Evolutionary conservation across 2,113 vertebrate genomes (phyloP), one percentile per base, ranked within the genome.

Genomic region (Lynx canadensis): DNA sequence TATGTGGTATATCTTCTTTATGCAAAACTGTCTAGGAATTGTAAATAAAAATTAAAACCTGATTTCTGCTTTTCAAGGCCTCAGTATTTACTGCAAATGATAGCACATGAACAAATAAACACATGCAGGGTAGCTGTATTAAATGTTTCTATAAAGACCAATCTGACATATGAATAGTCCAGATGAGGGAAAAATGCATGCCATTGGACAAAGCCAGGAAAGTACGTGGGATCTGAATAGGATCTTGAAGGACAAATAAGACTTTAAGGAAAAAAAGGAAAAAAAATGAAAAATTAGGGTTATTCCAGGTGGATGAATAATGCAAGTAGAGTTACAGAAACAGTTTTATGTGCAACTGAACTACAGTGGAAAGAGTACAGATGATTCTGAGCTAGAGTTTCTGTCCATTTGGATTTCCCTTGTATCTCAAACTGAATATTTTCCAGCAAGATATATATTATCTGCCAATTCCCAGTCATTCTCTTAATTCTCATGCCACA

Each of bases 271-370:
- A 33, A 55, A 38, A 27, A 76, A 68, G 4, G 31, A 18, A 7
- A 10, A 10, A 50, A 18, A 18, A 79, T 52, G 68, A 68, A 33
- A 65, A 83, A 74, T 41, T 63, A 48, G 29, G 5, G 7, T 73
- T 81, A 73, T 83, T 83, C 55, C 21, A 92, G 52, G 29, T 69
- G 12, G 50, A 68, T 81, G 10, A 66, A 68, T 50, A 66, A 94
- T 16, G 31, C 4, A 63, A 84, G 1, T 52, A 50, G 84, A 83
- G 16, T n/a, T 19, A 50, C 36, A 81, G n/a, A 84, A 38, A 83
- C 15, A 25, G 50, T 69, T 66, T 81, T 52, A 89, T 52, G 33
- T 66, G 27, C 1, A 19, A 45, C 52, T 83, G 36, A 81, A 74
- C 10, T 33, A 88, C 0, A 5, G 31, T 15, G 4, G 1, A 60